phyloP scores from a whole-genome alignment of 2,888 invertebrate genomes.

The Helleia helle region DNA sequence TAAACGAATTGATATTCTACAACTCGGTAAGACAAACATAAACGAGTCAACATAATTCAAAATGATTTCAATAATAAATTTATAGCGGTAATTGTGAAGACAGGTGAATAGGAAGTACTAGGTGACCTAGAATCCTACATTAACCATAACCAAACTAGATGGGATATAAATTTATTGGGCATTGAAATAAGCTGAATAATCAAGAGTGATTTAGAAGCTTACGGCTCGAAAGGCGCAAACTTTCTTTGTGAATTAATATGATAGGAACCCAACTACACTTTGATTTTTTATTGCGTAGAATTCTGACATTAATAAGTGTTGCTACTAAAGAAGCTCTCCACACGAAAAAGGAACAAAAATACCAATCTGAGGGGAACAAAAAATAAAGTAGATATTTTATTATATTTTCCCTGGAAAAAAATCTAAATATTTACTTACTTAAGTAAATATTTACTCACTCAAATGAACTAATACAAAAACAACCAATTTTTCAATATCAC shows the following conservation, averaged over 20 bases:
- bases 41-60: constrained; percentile 4
- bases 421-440: too few species aligned
- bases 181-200: constrained; percentile 9
- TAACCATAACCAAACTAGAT: neutral
- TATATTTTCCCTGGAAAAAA: too few species aligned
- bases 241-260: constrained; percentile 16
- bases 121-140: constrained; percentile 11
- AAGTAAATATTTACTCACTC: too few species aligned
- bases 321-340: too few species aligned
- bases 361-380: too few species aligned
- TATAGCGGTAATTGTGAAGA: constrained; percentile 7
- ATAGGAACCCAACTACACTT: too few species aligned
- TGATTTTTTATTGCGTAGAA: too few species aligned
- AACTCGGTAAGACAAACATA: neutral
- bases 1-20: neutral
- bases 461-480: too few species aligned
- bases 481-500: too few species aligned
- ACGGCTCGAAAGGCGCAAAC: constrained; percentile 13
- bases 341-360: too few species aligned
- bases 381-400: too few species aligned
- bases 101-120: constrained; percentile 9
- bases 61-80: constrained; percentile 5
- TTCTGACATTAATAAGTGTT: too few species aligned
- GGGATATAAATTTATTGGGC: constrained; percentile 11
- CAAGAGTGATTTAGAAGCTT: constrained; percentile 15